These are phyloP conservation scores for Callyntrura sp. DNA, from an alignment of 2,888 invertebrate genomes.

Conservation along the genomic window DNA sequence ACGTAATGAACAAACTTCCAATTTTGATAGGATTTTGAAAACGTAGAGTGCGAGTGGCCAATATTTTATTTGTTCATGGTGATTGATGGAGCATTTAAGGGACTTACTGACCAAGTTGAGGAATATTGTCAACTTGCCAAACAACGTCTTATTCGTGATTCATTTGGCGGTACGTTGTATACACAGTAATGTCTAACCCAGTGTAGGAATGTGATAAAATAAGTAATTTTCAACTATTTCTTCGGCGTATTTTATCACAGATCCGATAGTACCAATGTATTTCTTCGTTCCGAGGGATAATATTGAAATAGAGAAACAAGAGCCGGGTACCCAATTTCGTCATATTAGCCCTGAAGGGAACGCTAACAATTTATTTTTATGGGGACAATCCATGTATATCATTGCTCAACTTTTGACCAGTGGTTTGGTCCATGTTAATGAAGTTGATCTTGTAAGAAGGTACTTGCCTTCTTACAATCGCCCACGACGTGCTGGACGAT, in stretches of 20 bases:
- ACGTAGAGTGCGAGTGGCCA: conserved; percentile 99
- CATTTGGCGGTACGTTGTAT: conserved; percentile 88
- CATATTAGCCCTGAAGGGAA: conserved; percentile 88
- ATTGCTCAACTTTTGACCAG: conserved; percentile 96
- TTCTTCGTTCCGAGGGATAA: conserved; percentile 92
- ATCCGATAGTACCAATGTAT: conserved; percentile 97
- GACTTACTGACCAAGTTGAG: conserved; percentile 95
- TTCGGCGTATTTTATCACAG: conserved; percentile 86
- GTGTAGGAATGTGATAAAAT: conserved; percentile 85
- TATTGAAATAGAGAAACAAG: conserved; percentile 90
- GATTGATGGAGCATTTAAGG: conserved; percentile 97
- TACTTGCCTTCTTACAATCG: conserved; percentile 98
- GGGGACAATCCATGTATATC: conserved; percentile 98
- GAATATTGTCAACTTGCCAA: conserved; percentile 95
- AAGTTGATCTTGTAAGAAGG: conserved; percentile 97
- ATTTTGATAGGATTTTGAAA: conserved; percentile 92
- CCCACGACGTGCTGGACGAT: conserved; percentile 95
- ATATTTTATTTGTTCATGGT: conserved; percentile 98
- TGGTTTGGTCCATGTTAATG: conserved; percentile 95
- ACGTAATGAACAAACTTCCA: background rate
- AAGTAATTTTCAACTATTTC: background rate
- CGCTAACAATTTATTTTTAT: conserved; percentile 89
- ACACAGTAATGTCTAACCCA: no score
- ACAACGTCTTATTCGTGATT: conserved; percentile 92
- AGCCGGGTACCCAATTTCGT: conserved; percentile 90